Percentiles rank a stretch among this genome's conserved stretches.
These are phyloP conservation scores for Cheilosia pagana DNA, from an alignment of 2,888 invertebrate genomes.

Conservation along the genomic window DNA sequence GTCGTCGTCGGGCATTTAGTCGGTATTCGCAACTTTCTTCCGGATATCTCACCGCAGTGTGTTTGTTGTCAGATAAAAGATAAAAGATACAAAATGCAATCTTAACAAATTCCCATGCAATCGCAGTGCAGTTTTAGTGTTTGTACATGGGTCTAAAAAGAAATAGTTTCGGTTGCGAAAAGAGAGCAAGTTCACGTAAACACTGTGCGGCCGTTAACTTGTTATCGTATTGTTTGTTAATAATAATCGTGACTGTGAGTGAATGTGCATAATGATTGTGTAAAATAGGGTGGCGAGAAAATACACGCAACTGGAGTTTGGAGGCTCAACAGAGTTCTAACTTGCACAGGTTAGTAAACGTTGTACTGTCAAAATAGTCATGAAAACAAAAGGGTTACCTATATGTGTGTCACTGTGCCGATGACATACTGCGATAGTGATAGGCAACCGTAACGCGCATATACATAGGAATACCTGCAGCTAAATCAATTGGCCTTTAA, in stretches of 20 bases:
- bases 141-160: slow-evolving; percentile 8
- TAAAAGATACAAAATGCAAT: slow-evolving; percentile 50
- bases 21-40: slow-evolving; percentile 58
- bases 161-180: slow-evolving; percentile 49
- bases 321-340: background rate
- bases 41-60: slow-evolving; percentile 29
- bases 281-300: background rate
- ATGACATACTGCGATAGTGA: background rate
- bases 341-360: slow-evolving; percentile 49
- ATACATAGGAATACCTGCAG: background rate
- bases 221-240: slow-evolving; percentile 28
- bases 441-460: background rate
- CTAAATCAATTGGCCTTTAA: background rate
- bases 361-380: background rate
- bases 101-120: slow-evolving; percentile 21
- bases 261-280: slow-evolving; percentile 18
- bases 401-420: slow-evolving; percentile 47
- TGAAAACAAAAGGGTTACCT: slow-evolving; percentile 44
- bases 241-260: slow-evolving; percentile 32
- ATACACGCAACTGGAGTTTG: background rate
- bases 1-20: background rate
- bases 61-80: slow-evolving; percentile 38
- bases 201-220: slow-evolving; percentile 31
- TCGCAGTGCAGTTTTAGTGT: slow-evolving; percentile 25
- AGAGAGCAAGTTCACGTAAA: slow-evolving; percentile 54